Percentiles rank a stretch among this genome's conserved stretches.
Conservation (phyloP, 2,797 vertebrate genomes). For the Acanthurus lineatus region DNA sequence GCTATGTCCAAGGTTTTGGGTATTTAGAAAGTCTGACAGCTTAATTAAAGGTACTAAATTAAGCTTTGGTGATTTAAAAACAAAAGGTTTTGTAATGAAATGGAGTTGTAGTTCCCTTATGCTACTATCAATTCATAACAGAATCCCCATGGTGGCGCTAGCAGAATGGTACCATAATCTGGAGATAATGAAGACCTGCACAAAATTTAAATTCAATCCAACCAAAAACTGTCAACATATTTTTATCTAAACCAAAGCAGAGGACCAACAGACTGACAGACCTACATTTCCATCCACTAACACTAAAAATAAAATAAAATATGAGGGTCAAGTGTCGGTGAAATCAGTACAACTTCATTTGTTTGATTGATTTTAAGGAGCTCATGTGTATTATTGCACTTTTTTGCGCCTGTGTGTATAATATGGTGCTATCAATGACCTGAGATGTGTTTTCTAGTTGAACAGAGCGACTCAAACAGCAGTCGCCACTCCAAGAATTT, state of each 20-base stretch:
- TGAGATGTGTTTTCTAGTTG: conserved; percentile 60
- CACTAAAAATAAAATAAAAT: background rate
- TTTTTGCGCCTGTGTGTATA: background rate
- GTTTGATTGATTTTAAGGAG: background rate
- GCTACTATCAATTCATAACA: background rate
- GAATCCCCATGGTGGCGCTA: too few relatives aligned
- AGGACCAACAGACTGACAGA: too few relatives aligned
- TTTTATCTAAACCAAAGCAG: background rate
- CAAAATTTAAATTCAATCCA: background rate
- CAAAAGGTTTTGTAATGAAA: too few relatives aligned
- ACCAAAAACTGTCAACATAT: background rate
- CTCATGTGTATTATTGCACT: background rate
- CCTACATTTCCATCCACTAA: background rate
- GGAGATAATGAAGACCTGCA: background rate
- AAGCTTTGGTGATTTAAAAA: background rate
- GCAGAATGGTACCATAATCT: too few relatives aligned
- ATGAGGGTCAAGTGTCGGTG: background rate
- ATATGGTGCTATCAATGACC: background rate
- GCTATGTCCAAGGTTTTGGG: background rate
- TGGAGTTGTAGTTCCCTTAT: too few relatives aligned
- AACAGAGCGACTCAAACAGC: conserved; percentile 54
- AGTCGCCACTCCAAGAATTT: conserved; percentile 66
- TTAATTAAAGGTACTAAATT: too few relatives aligned
- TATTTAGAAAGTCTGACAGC: background rate
- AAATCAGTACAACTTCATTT: background rate